phyloP scores from a whole-genome alignment of 2,888 invertebrate species.

The Nasonovia ribisnigri region DNA sequence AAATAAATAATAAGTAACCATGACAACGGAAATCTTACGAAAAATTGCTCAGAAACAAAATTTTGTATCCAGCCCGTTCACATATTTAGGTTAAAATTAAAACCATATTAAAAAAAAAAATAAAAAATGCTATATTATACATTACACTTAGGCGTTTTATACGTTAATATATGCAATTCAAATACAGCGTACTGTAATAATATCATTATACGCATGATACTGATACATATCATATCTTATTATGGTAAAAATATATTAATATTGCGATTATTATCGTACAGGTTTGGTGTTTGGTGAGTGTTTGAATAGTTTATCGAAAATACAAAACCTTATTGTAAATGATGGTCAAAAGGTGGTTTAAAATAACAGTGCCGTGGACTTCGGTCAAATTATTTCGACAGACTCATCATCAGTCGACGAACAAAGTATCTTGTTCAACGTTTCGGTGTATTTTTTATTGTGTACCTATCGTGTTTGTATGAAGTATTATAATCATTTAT shows the following conservation, averaged over 20 bases:
- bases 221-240: background rate
- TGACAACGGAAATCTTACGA: no score
- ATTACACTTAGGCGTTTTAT: background rate
- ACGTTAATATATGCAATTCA: no score
- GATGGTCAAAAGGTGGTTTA: background rate
- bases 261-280: background rate
- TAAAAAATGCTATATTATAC: background rate
- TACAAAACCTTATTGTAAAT: background rate
- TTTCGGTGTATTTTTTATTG: background rate
- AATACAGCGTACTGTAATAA: no score
- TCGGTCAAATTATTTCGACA: background rate
- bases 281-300: background rate
- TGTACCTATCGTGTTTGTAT: background rate
- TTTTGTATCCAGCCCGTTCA: no score
- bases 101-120: background rate
- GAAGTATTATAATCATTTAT: background rate
- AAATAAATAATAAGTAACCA: no score
- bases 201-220: no score
- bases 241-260: background rate
- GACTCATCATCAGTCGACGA: background rate
- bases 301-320: background rate
- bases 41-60: no score
- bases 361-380: background rate
- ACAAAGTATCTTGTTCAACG: background rate
- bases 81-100: background rate